phyloP scores from a whole-genome alignment of 2,113 vertebrate genomes.

The Beaufortia kweichowensis region DNA sequence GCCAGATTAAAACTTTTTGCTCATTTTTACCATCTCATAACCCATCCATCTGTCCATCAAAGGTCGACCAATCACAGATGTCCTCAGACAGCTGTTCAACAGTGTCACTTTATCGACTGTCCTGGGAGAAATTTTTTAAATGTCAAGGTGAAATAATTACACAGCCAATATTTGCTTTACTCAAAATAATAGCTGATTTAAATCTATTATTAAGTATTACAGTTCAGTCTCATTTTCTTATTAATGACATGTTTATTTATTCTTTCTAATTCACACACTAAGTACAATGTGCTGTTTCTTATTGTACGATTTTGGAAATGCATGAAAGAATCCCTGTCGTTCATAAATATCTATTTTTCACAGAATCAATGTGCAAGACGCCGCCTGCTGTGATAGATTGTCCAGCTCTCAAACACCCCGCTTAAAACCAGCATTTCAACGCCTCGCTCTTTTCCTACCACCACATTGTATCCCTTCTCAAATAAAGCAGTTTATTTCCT shows the following conservation, averaged over 20 bases:
- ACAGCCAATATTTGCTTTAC: background rate
- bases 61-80: background rate
- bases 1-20: background rate
- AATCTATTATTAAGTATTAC: background rate
- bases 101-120: no score
- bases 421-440: constrained; percentile 26
- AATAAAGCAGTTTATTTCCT: constrained; percentile 14
- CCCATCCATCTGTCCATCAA: constrained; percentile 23
- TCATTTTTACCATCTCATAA: background rate
- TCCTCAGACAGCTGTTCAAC: background rate
- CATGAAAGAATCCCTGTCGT: background rate
- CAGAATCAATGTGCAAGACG: constrained; percentile 20
- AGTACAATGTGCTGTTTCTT: no score
- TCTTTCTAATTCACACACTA: no score
- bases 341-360: constrained; percentile 1
- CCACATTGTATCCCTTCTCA: background rate
- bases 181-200: constrained; percentile 16
- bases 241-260: no score
- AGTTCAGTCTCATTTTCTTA: background rate
- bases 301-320: no score
- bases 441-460: background rate
- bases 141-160: background rate
- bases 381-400: constrained; percentile 22
- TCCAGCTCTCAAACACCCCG: background rate
- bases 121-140: no score